These are phyloP conservation scores for Thripadectes ignobilis DNA, from an alignment of 2,797 vertebrate species.

Conservation along the genomic window DNA sequence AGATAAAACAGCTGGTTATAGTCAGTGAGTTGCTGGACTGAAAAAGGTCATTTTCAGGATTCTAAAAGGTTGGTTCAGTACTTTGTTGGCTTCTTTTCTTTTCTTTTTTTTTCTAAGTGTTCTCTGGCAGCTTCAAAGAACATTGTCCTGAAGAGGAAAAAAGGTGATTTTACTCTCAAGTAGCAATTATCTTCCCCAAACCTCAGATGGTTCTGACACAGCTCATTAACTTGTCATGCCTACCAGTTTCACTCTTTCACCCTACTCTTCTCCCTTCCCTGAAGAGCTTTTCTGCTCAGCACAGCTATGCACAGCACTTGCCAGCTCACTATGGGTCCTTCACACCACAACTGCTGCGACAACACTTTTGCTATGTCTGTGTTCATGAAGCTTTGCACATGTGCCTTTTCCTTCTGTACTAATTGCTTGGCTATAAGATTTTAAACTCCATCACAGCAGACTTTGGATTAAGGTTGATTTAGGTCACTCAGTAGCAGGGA, in stretches of 20 bases:
- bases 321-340: background rate
- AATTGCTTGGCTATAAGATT: background rate
- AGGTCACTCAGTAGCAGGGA: background rate
- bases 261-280: background rate
- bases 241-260: background rate
- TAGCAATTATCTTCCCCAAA: constrained; percentile 1
- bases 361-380: background rate
- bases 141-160: background rate
- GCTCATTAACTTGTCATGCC: constrained; percentile 28
- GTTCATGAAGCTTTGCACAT: background rate
- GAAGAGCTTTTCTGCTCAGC: constrained; percentile 9
- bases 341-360: background rate
- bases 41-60: background rate
- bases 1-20: background rate
- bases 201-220: constrained; percentile 36
- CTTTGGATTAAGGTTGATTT: constrained; percentile 8
- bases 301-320: background rate
- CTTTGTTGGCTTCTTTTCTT: background rate
- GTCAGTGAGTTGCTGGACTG: background rate
- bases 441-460: background rate
- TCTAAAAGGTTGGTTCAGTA: background rate
- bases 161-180: background rate
- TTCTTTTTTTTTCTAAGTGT: background rate
- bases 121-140: background rate
- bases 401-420: background rate